Percentiles rank a stretch among this genome's conserved stretches.
phyloP scores from a whole-genome alignment of 2,113 vertebrate species.

The Noturus placidus region DNA sequence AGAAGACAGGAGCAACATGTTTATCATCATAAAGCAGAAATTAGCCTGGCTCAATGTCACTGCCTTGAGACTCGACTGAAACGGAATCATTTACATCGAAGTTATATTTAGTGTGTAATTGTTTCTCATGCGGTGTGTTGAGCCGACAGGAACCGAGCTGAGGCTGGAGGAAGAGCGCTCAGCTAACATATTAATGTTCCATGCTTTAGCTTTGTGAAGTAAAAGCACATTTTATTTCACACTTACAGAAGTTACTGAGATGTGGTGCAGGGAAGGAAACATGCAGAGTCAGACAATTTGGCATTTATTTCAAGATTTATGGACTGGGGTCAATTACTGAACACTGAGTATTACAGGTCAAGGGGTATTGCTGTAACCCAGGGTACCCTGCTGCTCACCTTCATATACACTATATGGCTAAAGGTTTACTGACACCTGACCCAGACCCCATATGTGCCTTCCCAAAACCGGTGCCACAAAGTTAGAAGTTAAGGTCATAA shows the following conservation, averaged over 20 bases:
- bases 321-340: slow-evolving; percentile 4
- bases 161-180: not conserved
- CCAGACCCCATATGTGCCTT: not conserved
- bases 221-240: not conserved
- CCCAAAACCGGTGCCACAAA: not conserved
- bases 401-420: not conserved
- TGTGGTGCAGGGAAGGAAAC: slow-evolving; percentile 11
- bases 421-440: not conserved
- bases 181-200: not conserved
- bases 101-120: slow-evolving; percentile 34
- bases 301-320: not conserved
- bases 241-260: slow-evolving; percentile 2
- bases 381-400: not conserved
- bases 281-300: slow-evolving; percentile 21
- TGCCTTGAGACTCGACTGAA: slow-evolving; percentile 3
- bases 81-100: not conserved
- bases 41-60: slow-evolving; percentile 1
- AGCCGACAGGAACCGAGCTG: not conserved
- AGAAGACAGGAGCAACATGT: slow-evolving; percentile 11
- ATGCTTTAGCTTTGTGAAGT: slow-evolving; percentile 1
- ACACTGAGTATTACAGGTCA: slow-evolving; percentile 5
- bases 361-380: not conserved
- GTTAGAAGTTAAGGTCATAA: not conserved
- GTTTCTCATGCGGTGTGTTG: not conserved
- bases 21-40: slow-evolving; percentile 28